These are phyloP conservation scores for Chrysochloris asiatica DNA, from an alignment of 2,113 vertebrate species.

Conservation along the genomic window DNA sequence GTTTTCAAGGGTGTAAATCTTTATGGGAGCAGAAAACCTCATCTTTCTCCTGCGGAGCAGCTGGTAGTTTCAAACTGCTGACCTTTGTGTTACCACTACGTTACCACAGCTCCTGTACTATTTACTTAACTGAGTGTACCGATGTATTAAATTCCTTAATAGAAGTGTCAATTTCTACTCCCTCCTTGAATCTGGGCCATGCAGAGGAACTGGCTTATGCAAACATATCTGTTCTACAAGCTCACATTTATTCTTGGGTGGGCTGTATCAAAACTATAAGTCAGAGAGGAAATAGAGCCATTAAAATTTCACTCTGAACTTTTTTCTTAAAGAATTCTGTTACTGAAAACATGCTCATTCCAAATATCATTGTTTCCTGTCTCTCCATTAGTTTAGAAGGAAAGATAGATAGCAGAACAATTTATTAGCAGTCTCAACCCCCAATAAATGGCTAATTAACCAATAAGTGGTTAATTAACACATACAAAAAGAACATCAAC, in stretches of 20 bases:
- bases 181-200: not conserved
- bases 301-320: not conserved
- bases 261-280: accelerated
- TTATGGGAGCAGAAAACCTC: too few relatives aligned
- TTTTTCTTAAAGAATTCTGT: not conserved
- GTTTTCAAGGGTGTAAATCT: too few relatives aligned
- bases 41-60: too few relatives aligned
- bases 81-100: too few relatives aligned
- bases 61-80: too few relatives aligned
- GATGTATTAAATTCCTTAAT: not conserved
- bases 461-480: not conserved
- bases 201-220: not conserved
- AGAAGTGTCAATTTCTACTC: not conserved
- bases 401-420: not conserved
- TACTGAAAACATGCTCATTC: not conserved
- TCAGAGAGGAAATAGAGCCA: not conserved
- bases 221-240: not conserved
- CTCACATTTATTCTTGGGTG: not conserved
- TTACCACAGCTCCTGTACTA: not conserved
- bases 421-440: not conserved
- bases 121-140: not conserved
- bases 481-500: not conserved
- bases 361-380: not conserved
- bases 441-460: not conserved
- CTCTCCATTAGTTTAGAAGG: not conserved